Base-by-base conservation (phyloP, 2,113 vertebrate genomes). In the Cavia aperea region DNA sequence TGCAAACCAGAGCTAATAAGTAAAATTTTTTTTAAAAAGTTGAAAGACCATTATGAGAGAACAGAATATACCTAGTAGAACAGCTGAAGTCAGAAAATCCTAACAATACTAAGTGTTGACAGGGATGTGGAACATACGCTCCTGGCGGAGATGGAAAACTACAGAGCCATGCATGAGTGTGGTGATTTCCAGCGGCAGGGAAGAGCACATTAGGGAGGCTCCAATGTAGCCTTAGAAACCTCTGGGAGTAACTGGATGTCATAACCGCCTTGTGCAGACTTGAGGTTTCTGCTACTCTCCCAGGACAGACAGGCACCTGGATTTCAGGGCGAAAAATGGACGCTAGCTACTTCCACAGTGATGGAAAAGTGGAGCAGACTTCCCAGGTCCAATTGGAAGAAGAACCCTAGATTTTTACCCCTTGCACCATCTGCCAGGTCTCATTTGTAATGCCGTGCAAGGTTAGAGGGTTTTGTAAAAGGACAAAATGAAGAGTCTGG, bases 381-480 rank as follows among this genome's bases (percentile, higher is more conserved):
- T 24, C 39, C 16, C 43, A 58, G 88, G 29, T 14, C 6, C 15
- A 4, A 54, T 33, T 68, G n/a, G 54, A 87, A 78, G 46, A 21
- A 86, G 18, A 19, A 5, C 15, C 21, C 31, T 33, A 8, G 7
- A 31, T 51, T 23, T 33, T 81, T 65, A 36, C 73, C 21, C 14
- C 21, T 66, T 39, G 70, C 39, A 14, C 18, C 13, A 6, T 46
- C 15, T 0, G 62, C 56, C 0, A 0, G 60, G 63, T n/a, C 36
- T 72, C 12, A 39, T 60, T 29, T 19, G 11, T 43, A 51, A 70
- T 39, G 18, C 49, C 75, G 2, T 49, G 39, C 39, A 24, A 89
- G 7, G 68, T 90, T 46, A 86, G 63, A 75, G 3, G 3, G 68
- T 36, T 89, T 90, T 66, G 73, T 56, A 86, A 88, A 95, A 82